Conservation (phyloP, 2,113 vertebrate species). For the Plestiodon gilberti region DNA sequence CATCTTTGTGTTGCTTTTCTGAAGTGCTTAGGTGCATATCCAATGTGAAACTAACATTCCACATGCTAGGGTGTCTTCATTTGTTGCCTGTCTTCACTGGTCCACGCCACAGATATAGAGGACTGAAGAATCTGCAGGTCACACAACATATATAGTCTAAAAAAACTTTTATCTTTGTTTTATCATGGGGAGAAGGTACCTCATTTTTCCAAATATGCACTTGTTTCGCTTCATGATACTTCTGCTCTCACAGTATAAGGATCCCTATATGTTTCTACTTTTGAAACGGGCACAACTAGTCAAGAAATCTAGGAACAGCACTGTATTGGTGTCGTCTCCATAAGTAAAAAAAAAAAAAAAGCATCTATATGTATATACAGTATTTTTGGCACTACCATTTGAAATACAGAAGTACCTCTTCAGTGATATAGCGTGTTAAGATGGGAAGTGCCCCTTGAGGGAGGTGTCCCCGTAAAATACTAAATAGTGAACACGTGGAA, state of each 20-base stretch:
- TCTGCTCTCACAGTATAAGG: neutral
- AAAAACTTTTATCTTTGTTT: neutral
- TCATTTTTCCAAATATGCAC: neutral
- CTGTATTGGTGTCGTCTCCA: neutral
- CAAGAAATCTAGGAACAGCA: neutral
- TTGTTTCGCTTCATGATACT: neutral
- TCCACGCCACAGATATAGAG: neutral
- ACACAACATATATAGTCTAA: neutral
- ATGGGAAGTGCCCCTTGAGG: neutral
- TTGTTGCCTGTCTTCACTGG: neutral
- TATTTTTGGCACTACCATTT: neutral
- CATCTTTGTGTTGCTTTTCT: neutral
- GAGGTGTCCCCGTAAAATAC: neutral
- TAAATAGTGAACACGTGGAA: neutral
- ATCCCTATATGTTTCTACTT: neutral
- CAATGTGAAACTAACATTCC: neutral
- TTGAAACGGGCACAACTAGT: neutral
- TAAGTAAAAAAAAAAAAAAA: neutral
- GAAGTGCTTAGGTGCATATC: neutral
- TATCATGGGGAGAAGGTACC: neutral
- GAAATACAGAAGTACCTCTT: neutral
- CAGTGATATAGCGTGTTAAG: neutral
- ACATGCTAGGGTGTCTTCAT: neutral
- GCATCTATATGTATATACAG: neutral
- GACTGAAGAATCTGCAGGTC: neutral